A percentile compares a stretch with the other conserved stretches of the same genome.
These are phyloP conservation scores for Drosophila pegasa DNA, from an alignment of 2,888 invertebrate species.

Conservation along the genomic window DNA sequence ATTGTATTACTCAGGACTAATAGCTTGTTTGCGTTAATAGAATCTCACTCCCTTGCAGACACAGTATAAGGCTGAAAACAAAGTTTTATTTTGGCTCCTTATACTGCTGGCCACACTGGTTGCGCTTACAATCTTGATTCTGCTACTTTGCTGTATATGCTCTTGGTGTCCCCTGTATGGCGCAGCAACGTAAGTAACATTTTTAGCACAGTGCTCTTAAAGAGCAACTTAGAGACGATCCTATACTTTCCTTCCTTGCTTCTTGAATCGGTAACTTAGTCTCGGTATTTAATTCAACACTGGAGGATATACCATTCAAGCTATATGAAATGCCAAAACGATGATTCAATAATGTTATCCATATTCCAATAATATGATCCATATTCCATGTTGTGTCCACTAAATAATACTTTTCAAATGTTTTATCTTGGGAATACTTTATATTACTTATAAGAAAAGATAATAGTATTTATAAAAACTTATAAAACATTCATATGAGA, in stretches of 20 bases:
- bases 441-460: neutral
- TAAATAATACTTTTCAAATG: neutral
- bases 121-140: slow-evolving; percentile 89
- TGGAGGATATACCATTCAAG: slow-evolving; percentile 14
- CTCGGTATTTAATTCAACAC: slow-evolving; percentile 30
- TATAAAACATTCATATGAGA: neutral
- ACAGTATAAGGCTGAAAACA: slow-evolving; percentile 90
- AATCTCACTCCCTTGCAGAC: slow-evolving; percentile 86
- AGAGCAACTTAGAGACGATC: neutral
- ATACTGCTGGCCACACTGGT: slow-evolving; percentile 91
- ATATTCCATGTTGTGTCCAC: neutral
- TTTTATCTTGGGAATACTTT: neutral
- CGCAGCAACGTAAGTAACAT: slow-evolving; percentile 87
- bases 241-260: slow-evolving; percentile 29
- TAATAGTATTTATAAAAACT: neutral
- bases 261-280: slow-evolving; percentile 59
- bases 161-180: slow-evolving; percentile 93
- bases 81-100: slow-evolving; percentile 91
- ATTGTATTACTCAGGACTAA: neutral
- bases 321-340: slow-evolving; percentile 36
- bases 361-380: slow-evolving; percentile 9
- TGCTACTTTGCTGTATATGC: slow-evolving; percentile 93
- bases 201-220: neutral
- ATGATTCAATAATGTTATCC: slow-evolving; percentile 8
- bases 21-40: slow-evolving; percentile 52